These are phyloP conservation scores for Dicrurus megarhynchus DNA, from an alignment of 2,113 vertebrate genomes.

Conservation along the genomic window DNA sequence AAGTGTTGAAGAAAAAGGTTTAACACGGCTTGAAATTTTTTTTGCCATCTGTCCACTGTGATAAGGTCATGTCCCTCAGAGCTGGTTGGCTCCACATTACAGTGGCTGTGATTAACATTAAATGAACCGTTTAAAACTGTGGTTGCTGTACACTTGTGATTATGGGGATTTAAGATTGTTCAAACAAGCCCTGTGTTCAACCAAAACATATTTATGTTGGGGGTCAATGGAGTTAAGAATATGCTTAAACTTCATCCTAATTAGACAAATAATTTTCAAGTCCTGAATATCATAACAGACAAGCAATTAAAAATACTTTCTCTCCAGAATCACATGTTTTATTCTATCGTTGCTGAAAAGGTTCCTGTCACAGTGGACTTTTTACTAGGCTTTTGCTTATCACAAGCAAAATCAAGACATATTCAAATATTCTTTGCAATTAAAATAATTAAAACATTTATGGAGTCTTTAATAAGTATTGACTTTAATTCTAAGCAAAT, in stretches of 20 bases:
- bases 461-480: background rate
- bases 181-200: background rate
- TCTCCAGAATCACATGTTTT: background rate
- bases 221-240: background rate
- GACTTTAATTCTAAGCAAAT: background rate
- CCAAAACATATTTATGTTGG: background rate
- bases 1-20: slow-evolving; percentile 12
- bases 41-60: slow-evolving; percentile 46
- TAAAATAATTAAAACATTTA: background rate
- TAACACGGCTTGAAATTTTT: slow-evolving; percentile 16
- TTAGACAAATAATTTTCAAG: background rate
- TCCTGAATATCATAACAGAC: background rate
- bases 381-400: background rate
- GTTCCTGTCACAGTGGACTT: background rate
- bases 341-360: background rate
- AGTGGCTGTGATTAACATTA: slow-evolving; percentile 7
- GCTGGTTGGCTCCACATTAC: background rate
- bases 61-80: slow-evolving; percentile 49
- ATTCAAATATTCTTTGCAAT: background rate
- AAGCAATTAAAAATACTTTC: background rate
- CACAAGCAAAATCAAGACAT: background rate
- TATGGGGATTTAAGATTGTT: background rate
- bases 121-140: background rate
- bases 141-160: background rate
- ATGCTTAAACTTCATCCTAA: background rate